phyloP scores from a whole-genome alignment of 37 sponge, comb jelly and placozoan genomes.

The Oopsacas minuta region DNA sequence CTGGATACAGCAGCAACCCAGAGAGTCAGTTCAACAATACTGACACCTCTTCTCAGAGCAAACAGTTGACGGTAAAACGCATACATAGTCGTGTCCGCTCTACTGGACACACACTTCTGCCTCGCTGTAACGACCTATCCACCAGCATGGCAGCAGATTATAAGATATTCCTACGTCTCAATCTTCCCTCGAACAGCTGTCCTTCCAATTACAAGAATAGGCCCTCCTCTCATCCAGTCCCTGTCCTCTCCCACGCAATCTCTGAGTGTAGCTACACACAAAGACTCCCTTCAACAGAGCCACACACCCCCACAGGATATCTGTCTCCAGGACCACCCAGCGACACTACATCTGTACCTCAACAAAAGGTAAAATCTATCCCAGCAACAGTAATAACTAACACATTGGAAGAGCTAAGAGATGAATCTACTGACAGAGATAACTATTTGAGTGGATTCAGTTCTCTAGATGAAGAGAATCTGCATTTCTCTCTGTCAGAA shows the following conservation, averaged over 20 bases:
- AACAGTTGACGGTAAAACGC: neutral
- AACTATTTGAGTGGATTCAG: neutral
- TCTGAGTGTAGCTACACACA: neutral
- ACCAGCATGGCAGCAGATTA: neutral
- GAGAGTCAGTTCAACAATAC: neutral
- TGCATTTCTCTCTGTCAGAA: constrained; percentile 12
- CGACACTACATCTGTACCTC: neutral
- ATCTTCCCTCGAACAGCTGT: neutral
- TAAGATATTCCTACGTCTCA: neutral
- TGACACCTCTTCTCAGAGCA: neutral
- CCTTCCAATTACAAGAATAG: neutral
- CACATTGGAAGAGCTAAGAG: neutral
- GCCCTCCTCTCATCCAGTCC: neutral
- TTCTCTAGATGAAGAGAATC: constrained; percentile 4
- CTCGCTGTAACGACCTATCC: neutral
- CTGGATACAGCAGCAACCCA: constrained; percentile 10
- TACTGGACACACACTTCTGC: neutral
- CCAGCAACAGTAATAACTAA: neutral
- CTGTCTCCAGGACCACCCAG: neutral
- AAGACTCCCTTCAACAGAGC: neutral
- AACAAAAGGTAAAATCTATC: too few relatives aligned
- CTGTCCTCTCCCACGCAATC: neutral
- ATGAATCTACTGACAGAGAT: neutral
- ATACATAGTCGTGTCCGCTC: neutral
- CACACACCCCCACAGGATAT: neutral